phyloP scores from a whole-genome alignment of 2,888 invertebrate genomes.

The Melieria omissa region DNA sequence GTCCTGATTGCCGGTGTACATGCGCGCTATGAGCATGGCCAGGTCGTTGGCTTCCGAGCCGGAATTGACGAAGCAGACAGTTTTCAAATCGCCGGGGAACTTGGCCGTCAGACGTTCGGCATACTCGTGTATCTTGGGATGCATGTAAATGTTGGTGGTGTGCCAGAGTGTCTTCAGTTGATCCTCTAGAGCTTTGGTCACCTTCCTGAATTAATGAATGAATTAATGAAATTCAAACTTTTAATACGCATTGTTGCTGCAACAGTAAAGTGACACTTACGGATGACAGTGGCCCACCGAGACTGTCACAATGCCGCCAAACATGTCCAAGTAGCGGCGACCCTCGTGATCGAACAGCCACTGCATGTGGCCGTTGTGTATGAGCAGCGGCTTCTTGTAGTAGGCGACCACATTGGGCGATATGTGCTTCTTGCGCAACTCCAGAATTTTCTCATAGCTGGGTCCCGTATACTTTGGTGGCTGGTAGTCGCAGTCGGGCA shows the following conservation, averaged over 20 bases:
- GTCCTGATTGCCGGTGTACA: slow-evolving; percentile 87
- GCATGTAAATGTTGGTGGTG: slow-evolving; percentile 90
- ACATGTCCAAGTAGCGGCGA: slow-evolving; percentile 91
- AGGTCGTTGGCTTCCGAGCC: slow-evolving; percentile 98
- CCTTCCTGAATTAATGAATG: slow-evolving; percentile 73
- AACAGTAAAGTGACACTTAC: slow-evolving; percentile 72
- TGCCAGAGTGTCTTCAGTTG: slow-evolving; percentile 90
- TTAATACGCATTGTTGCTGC: background rate
- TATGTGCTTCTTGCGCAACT: slow-evolving; percentile 73
- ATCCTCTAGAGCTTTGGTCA: slow-evolving; percentile 79
- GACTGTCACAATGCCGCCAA: slow-evolving; percentile 96
- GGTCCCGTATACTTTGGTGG: slow-evolving; percentile 71
- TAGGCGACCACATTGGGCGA: slow-evolving; percentile 78
- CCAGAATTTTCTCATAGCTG: slow-evolving; percentile 70
- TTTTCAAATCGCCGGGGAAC: slow-evolving; percentile 88
- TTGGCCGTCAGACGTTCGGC: slow-evolving; percentile 82
- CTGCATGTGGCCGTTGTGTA: slow-evolving; percentile 90
- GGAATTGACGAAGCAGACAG: slow-evolving; percentile 93
- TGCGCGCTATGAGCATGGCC: slow-evolving; percentile 86
- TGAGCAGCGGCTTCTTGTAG: slow-evolving; percentile 84
- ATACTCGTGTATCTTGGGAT: slow-evolving; percentile 92
- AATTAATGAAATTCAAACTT: background rate
- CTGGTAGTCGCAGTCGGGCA: slow-evolving; percentile 55
- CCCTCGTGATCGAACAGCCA: slow-evolving; percentile 91
- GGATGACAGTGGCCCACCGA: slow-evolving; percentile 98